These are phyloP conservation scores for Dolichallabes microphthalmus DNA, from an alignment of 2,113 vertebrate species.

Conservation along the genomic window DNA sequence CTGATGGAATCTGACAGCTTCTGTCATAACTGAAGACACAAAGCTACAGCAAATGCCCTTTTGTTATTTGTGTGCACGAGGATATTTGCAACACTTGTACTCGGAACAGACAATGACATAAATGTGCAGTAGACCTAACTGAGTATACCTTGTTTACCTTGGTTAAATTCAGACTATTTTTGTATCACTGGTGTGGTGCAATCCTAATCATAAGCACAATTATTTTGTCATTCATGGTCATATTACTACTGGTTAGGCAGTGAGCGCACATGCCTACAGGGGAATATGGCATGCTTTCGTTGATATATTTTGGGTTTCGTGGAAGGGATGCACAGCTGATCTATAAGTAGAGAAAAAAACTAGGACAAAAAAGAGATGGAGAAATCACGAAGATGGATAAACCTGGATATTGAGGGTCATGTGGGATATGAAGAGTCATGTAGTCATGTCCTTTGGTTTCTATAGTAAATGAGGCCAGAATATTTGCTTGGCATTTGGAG, in stretches of 20 bases:
- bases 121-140: neutral
- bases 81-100: neutral
- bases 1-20: conserved; percentile 55
- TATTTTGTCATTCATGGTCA: conserved; percentile 11
- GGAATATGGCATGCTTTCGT: conserved; percentile 10
- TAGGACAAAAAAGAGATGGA: neutral
- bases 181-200: neutral
- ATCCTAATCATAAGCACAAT: neutral
- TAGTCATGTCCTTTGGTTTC: conserved; percentile 13
- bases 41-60: conserved; percentile 46
- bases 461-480: conserved; percentile 22
- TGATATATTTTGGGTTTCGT: neutral
- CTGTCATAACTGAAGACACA: conserved; percentile 48
- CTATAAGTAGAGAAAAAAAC: neutral
- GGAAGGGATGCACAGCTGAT: neutral
- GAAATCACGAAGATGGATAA: neutral
- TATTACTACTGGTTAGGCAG: conserved; percentile 8
- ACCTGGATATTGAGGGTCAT: neutral
- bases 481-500: conserved; percentile 65
- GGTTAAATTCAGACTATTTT: neutral
- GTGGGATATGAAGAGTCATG: neutral
- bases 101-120: neutral
- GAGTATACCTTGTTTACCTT: neutral
- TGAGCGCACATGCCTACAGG: conserved; percentile 12
- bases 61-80: conserved; percentile 28